phyloP scores from a whole-genome alignment of 2,888 invertebrate genomes.

The Cheilosia scutellata region DNA sequence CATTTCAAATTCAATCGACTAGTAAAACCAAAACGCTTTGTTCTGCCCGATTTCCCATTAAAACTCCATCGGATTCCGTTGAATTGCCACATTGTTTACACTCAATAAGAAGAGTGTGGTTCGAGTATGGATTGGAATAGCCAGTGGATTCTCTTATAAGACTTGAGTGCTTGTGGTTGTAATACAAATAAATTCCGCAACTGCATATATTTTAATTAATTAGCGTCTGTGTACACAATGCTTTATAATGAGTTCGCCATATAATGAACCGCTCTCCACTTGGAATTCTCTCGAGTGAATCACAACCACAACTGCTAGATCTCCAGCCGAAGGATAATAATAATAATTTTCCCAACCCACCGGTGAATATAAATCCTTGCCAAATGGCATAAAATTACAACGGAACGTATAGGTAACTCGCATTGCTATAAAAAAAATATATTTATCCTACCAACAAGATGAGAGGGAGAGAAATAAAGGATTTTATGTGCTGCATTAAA shows the following conservation, averaged over 20 bases:
- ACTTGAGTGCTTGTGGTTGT: slow-evolving; percentile 16
- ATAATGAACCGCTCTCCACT: slow-evolving; percentile 58
- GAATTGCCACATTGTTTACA: background rate
- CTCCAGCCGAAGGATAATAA: slow-evolving; percentile 55
- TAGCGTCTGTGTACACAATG: slow-evolving; percentile 46
- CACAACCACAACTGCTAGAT: slow-evolving; percentile 3
- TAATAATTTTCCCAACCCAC: slow-evolving; percentile 44
- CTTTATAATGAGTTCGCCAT: slow-evolving; percentile 60
- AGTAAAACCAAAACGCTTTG: slow-evolving; percentile 32
- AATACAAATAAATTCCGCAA: slow-evolving; percentile 3
- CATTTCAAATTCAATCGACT: slow-evolving; percentile 34
- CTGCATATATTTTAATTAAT: slow-evolving; percentile 64
- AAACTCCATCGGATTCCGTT: background rate
- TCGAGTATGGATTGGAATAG: slow-evolving; percentile 4
- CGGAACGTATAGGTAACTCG: slow-evolving; percentile 29
- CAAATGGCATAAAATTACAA: slow-evolving; percentile 55
- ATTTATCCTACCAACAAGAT: slow-evolving; percentile 7
- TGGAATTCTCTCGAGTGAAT: slow-evolving; percentile 58
- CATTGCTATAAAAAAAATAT: slow-evolving; percentile 26
- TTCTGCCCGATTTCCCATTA: slow-evolving; percentile 15
- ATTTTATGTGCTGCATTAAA: slow-evolving; percentile 69
- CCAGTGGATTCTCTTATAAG: background rate
- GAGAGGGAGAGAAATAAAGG: slow-evolving; percentile 28
- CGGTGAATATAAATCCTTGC: slow-evolving; percentile 55
- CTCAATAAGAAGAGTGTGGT: background rate